phyloP scores from a whole-genome alignment of 2,888 invertebrate species.

The Ellobium chinense region DNA sequence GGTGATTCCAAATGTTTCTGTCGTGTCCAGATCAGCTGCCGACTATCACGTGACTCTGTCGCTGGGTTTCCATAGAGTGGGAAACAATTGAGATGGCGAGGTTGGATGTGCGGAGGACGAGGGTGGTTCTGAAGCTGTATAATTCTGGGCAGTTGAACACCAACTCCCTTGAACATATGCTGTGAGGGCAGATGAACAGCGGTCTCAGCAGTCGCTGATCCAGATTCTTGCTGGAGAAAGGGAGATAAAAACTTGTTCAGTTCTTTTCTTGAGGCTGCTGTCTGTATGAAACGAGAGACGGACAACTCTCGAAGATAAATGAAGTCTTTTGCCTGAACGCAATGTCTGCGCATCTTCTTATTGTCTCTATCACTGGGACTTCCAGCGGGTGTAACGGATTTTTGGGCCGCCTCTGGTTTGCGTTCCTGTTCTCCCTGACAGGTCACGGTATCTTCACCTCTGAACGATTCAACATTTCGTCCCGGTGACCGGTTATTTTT shows the following conservation, averaged over 20 bases:
- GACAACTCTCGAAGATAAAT: background rate
- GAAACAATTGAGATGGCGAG: background rate
- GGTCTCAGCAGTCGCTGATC: background rate
- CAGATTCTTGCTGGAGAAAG: background rate
- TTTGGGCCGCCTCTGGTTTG: too few species aligned
- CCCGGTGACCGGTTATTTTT: too few species aligned
- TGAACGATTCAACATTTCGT: too few species aligned
- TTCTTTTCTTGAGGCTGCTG: background rate
- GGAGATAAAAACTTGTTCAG: background rate
- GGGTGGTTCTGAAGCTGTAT: background rate
- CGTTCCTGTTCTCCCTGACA: too few species aligned
- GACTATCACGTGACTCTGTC: too few species aligned
- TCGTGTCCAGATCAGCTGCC: too few species aligned
- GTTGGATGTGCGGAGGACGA: background rate
- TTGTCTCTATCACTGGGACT: too few species aligned
- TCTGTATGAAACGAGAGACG: background rate
- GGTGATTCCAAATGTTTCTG: background rate
- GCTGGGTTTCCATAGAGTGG: too few species aligned
- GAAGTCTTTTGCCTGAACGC: too few species aligned
- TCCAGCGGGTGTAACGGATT: too few species aligned
- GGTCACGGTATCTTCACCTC: too few species aligned
- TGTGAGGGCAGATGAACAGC: background rate
- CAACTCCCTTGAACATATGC: background rate
- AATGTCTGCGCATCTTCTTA: too few species aligned
- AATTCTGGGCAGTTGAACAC: background rate